A percentile compares a stretch with the other conserved stretches of the same genome.
Conservation (phyloP, 2,797 vertebrate species). For the Anguilla anguilla region DNA sequence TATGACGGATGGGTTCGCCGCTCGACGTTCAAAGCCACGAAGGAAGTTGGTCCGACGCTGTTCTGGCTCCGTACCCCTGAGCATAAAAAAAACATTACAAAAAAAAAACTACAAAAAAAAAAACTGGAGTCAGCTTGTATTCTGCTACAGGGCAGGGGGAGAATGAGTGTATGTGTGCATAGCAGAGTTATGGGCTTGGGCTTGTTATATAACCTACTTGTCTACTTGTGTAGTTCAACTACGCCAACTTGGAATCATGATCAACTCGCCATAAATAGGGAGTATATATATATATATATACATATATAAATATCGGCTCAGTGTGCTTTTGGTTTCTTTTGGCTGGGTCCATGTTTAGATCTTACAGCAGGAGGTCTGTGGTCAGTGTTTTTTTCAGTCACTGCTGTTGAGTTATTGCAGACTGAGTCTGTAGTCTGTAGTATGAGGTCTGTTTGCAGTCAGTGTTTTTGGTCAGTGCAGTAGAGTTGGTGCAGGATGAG, state of each 20-base stretch:
- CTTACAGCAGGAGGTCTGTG: neutral
- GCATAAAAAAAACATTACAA: neutral
- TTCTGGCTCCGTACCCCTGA: neutral
- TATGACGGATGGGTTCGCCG: neutral
- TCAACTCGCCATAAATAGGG: too few species aligned
- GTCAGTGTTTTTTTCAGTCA: neutral
- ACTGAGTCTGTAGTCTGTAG: constrained; percentile 28
- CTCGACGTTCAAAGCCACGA: neutral
- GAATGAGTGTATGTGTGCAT: neutral
- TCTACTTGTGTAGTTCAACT: neutral
- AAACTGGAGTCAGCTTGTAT: neutral
- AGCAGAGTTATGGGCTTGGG: neutral
- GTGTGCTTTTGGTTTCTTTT: too few species aligned
- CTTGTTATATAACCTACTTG: neutral
- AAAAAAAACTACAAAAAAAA: neutral
- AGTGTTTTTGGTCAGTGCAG: neutral
- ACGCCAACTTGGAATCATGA: too few species aligned
- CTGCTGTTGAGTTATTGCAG: neutral
- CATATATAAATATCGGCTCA: too few species aligned
- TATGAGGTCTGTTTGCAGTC: neutral
- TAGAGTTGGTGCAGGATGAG: neutral
- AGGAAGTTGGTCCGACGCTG: neutral
- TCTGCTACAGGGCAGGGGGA: neutral
- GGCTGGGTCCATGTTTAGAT: neutral
- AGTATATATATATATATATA: too few species aligned